A percentile compares a stretch with the other conserved stretches of the same genome.
Evolutionary conservation across 2,797 vertebrate species (phyloP).

Genomic region (Scleropages formosus): DNA sequence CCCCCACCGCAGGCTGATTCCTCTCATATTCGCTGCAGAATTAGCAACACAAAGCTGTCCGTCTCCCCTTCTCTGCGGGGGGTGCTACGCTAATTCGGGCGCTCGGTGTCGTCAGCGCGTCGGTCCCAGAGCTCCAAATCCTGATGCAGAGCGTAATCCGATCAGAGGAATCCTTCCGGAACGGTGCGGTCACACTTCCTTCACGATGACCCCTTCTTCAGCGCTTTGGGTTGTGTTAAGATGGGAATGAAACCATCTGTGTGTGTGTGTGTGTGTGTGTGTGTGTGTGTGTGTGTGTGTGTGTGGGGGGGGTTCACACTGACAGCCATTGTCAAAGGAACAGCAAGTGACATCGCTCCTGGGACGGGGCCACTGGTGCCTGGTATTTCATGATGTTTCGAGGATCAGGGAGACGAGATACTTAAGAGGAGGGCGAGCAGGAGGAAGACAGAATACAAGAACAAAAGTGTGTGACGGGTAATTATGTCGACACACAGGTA

Average conservation of each 20-base stretch:
- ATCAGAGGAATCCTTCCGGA: too few relatives aligned
- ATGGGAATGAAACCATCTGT: conserved; percentile 59
- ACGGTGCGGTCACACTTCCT: not conserved
- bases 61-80: too few relatives aligned
- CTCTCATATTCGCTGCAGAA: too few relatives aligned
- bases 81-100: too few relatives aligned
- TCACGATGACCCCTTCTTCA: not conserved
- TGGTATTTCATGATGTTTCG: not conserved
- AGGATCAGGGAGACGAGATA: not conserved
- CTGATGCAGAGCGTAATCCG: too few relatives aligned
- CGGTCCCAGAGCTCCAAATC: too few relatives aligned
- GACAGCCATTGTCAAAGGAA: not conserved
- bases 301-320: not conserved
- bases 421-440: not conserved
- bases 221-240: too few relatives aligned
- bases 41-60: too few relatives aligned
- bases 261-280: conserved; percentile 42
- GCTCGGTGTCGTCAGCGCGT: too few relatives aligned
- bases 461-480: not conserved
- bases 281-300: too few relatives aligned
- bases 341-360: not conserved
- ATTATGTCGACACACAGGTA: not conserved
- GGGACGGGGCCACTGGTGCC: not conserved
- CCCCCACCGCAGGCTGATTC: too few relatives aligned
- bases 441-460: not conserved